Conservation (phyloP, 2,888 invertebrate species). For the Caenorhabditis uteleia region DNA sequence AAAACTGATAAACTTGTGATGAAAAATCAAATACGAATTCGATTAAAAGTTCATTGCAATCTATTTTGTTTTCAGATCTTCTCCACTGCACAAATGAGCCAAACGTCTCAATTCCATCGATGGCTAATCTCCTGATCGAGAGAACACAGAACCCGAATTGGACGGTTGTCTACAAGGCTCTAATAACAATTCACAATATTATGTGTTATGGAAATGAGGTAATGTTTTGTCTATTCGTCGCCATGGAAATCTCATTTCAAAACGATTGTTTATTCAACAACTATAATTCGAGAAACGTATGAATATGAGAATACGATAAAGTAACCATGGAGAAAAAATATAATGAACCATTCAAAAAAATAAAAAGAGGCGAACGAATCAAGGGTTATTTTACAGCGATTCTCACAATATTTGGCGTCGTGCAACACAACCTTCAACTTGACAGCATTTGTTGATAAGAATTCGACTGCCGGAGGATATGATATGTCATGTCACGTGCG, state of each 20-base stretch:
- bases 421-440: constrained; percentile 99
- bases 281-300: neutral
- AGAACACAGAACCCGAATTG: constrained; percentile 96
- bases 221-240: no score
- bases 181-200: constrained; percentile 96
- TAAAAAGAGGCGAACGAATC: neutral
- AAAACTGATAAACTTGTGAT: neutral
- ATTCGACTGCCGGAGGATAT: constrained; percentile 97
- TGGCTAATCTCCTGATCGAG: constrained; percentile 96
- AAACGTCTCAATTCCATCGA: constrained; percentile 97
- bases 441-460: constrained; percentile 94
- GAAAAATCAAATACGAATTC: neutral
- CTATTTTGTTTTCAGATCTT: constrained; percentile 90
- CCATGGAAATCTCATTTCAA: neutral
- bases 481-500: constrained; percentile 99
- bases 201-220: constrained; percentile 99
- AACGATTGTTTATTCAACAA: constrained; percentile 1
- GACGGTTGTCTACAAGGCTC: constrained; percentile 97
- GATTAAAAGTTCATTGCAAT: no score
- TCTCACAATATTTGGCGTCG: constrained; percentile 98
- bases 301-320: no score
- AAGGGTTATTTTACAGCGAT: constrained; percentile 81
- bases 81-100: constrained; percentile 99
- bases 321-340: neutral
- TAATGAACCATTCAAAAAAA: neutral